phyloP scores from a whole-genome alignment of 1,140 invertebrate genomes.

The Trissolcus basalis region DNA sequence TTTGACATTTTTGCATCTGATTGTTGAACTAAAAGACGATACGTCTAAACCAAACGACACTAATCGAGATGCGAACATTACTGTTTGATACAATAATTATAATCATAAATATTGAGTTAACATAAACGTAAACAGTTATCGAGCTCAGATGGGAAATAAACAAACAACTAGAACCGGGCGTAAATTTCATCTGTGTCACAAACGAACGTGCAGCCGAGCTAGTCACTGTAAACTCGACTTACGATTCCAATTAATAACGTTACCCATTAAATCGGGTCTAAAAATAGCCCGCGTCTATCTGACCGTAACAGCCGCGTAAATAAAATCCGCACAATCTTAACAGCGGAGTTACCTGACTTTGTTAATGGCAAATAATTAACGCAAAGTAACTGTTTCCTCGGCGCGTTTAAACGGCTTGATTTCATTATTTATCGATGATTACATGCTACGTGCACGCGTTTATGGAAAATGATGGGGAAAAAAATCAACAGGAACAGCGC shows the following conservation, averaged over 20 bases:
- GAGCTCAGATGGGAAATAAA: background rate
- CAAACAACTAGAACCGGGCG: background rate
- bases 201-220: slow-evolving; percentile 2
- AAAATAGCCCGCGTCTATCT: slow-evolving; percentile 30
- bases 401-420: background rate
- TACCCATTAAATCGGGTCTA: slow-evolving; percentile 23
- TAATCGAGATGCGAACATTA: background rate
- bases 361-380: slow-evolving; percentile 10
- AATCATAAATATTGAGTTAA: background rate
- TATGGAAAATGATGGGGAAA: too few species aligned
- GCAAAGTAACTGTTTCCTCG: background rate
- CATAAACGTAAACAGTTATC: background rate
- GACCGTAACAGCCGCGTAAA: slow-evolving; percentile 35
- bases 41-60: background rate
- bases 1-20: background rate
- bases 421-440: background rate
- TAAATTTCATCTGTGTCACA: slow-evolving; percentile 1
- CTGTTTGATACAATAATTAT: too few species aligned
- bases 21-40: background rate
- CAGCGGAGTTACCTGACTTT: slow-evolving; percentile 18
- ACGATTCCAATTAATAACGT: slow-evolving; percentile 36
- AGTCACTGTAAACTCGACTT: slow-evolving; percentile 2
- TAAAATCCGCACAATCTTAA: slow-evolving; percentile 16
- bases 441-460: too few species aligned
- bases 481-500: too few species aligned